Evolutionary conservation across 53 echinoderm and acorn worm species (phyloP).

Genomic region (Astropecten irregularis): DNA sequence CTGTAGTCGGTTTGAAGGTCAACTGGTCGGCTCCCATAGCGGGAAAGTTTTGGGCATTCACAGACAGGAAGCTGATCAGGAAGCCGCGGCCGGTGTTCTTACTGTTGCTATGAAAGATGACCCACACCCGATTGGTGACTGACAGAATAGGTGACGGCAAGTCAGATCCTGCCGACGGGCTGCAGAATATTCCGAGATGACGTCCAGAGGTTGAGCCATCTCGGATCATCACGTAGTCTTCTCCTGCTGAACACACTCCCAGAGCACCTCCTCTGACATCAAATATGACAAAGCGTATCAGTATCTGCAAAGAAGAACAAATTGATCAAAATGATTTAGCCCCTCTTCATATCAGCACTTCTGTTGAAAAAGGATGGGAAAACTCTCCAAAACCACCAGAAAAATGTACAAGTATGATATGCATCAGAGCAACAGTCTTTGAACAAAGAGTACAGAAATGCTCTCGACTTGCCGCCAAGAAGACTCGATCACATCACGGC

Average conservation of each 20-base stretch:
- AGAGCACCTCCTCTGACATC: constrained; percentile 26
- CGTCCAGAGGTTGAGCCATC: constrained; percentile 3
- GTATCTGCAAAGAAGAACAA: not conserved
- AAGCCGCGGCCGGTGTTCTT: constrained; percentile 1
- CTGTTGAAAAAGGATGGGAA: too few species aligned
- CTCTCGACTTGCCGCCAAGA: too few species aligned
- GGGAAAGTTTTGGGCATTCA: not conserved
- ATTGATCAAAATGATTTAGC: too few species aligned
- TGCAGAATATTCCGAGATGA: constrained; percentile 25
- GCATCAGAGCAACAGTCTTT: too few species aligned
- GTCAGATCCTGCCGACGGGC: not conserved
- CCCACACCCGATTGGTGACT: not conserved
- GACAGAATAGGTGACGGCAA: not conserved
- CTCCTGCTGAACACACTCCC: not conserved
- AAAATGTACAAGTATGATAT: not conserved
- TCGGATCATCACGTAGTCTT: constrained; percentile 27
- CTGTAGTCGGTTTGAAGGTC: constrained; percentile 34
- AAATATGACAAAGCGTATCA: constrained; percentile 11
- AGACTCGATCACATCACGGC: too few species aligned
- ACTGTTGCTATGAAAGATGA: constrained; percentile 30
- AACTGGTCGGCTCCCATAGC: not conserved
- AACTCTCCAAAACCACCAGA: too few species aligned
- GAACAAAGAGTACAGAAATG: too few species aligned
- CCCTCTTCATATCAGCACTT: too few species aligned
- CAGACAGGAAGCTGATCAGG: constrained; percentile 7